A percentile compares a stretch with the other conserved stretches of the same genome.
Conservation (phyloP, 2,113 vertebrate genomes). For the Mungos mungo region DNA sequence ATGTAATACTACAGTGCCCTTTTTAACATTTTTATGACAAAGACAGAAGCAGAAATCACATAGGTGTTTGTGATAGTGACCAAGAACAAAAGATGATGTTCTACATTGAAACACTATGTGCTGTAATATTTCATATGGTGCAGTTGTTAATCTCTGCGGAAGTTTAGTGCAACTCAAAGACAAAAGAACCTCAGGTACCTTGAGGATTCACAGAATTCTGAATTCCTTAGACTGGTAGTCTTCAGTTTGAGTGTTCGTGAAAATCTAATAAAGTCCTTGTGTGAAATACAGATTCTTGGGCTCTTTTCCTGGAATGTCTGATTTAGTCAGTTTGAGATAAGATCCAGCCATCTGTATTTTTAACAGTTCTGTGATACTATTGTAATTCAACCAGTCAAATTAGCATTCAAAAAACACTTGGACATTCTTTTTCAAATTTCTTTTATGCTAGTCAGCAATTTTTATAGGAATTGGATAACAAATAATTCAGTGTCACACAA, state of each 20-base stretch:
- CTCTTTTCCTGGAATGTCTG: background rate
- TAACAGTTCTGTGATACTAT: background rate
- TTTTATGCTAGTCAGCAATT: background rate
- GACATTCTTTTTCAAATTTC: background rate
- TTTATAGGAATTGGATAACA: background rate
- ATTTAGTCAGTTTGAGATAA: background rate
- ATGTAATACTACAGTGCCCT: background rate
- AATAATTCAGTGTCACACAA: background rate
- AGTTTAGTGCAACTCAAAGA: background rate
- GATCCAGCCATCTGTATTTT: background rate
- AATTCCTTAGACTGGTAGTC: background rate
- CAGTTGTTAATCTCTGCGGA: background rate
- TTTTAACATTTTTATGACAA: background rate
- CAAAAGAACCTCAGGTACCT: background rate
- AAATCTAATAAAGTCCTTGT: background rate
- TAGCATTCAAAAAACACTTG: background rate
- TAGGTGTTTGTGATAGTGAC: background rate
- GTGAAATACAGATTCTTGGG: constrained; percentile 1
- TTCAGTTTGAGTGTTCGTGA: background rate
- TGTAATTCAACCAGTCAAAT: background rate
- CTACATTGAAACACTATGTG: background rate
- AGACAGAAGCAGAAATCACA: background rate
- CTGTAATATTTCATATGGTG: background rate
- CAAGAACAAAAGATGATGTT: constrained; percentile 5
- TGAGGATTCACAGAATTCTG: background rate